A percentile compares a stretch with the other conserved stretches of the same genome.
Evolutionary conservation across 2,888 invertebrate genomes (phyloP).

Genomic region (Serrognathus titanus): DNA sequence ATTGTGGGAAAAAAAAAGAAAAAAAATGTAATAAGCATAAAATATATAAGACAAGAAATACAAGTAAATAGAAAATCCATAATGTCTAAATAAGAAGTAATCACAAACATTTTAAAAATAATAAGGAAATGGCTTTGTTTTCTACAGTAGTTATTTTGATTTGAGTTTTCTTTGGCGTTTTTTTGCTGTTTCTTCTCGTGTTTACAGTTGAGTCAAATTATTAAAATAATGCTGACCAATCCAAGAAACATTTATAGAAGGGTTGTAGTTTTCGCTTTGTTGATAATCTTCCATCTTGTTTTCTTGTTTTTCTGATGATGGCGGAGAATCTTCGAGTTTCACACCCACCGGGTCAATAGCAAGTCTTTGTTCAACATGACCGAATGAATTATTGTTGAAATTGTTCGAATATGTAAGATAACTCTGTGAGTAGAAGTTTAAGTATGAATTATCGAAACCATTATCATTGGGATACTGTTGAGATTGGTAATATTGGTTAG

Average conservation of each 20-base stretch:
- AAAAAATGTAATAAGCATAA: too few species aligned
- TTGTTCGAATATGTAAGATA: constrained; percentile 1
- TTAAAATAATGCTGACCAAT: constrained; percentile 19
- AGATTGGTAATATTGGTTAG: background rate
- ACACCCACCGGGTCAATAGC: background rate
- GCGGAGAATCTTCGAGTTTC: constrained; percentile 13
- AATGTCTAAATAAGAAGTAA: too few species aligned
- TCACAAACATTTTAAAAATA: too few species aligned
- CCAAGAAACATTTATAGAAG: constrained; percentile 28
- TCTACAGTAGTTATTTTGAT: too few species aligned
- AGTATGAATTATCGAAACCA: background rate
- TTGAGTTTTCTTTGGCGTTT: constrained; percentile 50
- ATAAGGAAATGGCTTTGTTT: too few species aligned
- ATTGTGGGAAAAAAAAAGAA: too few species aligned
- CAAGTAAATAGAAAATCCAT: too few species aligned
- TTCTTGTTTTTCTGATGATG: constrained; percentile 4
- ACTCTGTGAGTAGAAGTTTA: background rate
- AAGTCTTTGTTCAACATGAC: constrained; percentile 4
- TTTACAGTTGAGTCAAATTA: too few species aligned
- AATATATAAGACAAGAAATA: too few species aligned
- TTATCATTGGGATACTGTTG: background rate
- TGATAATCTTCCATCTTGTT: constrained; percentile 9
- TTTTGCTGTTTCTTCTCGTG: too few species aligned
- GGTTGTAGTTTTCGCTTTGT: constrained; percentile 21
- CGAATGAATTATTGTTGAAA: constrained; percentile 3